Conservation (phyloP, 2,888 invertebrate genomes). For the Catocala sponsa region DNA sequence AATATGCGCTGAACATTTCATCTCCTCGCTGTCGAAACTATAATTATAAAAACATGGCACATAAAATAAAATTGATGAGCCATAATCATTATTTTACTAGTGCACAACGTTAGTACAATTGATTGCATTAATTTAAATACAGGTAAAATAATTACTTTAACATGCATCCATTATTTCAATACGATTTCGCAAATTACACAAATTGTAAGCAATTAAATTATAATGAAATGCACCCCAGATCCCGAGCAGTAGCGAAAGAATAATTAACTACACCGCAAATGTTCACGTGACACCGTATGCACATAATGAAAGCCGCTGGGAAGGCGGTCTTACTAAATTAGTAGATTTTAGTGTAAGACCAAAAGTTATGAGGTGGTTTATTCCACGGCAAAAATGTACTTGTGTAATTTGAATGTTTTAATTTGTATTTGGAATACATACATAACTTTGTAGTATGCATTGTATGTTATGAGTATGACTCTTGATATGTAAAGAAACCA, state of each 20-base stretch:
- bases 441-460: too few relatives aligned
- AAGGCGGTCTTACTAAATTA: conserved; percentile 8
- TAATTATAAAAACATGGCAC: too few relatives aligned
- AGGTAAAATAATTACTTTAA: background rate
- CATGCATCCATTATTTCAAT: background rate
- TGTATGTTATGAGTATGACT: too few relatives aligned
- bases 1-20: too few relatives aligned
- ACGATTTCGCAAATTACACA: background rate
- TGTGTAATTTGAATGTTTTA: background rate
- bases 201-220: conserved; percentile 14
- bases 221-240: conserved; percentile 19
- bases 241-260: conserved; percentile 33
- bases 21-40: too few relatives aligned
- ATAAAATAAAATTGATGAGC: too few relatives aligned
- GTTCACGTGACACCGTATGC: conserved; percentile 48
- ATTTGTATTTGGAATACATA: too few relatives aligned
- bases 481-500: too few relatives aligned
- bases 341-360: conserved; percentile 8
- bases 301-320: conserved; percentile 32
- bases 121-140: too few relatives aligned
- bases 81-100: too few relatives aligned
- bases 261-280: conserved; percentile 46
- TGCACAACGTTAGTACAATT: too few relatives aligned
- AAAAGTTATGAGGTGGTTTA: conserved; percentile 5
- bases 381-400: background rate